These are phyloP conservation scores for western clawed frog (Xenopus tropicalis) DNA, from an alignment of 2,113 vertebrate species.

Conservation along the genomic window DNA sequence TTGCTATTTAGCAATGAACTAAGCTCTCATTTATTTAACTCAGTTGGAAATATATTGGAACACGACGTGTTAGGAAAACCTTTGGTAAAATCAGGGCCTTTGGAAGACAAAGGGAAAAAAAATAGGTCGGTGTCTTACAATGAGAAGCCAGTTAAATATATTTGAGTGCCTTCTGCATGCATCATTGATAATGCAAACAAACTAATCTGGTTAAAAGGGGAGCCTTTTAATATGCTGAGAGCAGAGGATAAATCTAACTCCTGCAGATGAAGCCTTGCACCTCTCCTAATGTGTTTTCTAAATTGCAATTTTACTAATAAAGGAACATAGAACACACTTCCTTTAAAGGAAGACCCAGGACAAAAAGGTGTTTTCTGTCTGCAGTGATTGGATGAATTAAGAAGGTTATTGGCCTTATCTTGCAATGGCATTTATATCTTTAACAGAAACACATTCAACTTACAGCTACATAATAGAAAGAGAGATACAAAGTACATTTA, in stretches of 20 bases:
- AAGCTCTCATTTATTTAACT: no score
- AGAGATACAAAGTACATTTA: no score
- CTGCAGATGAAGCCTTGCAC: slow-evolving; percentile 34
- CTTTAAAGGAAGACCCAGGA: slow-evolving; percentile 30
- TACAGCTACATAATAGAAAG: not conserved
- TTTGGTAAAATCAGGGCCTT: no score
- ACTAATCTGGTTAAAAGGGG: slow-evolving; percentile 43
- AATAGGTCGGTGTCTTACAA: not conserved
- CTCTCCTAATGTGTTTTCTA: slow-evolving; percentile 42
- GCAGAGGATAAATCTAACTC: slow-evolving; percentile 32
- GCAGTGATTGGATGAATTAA: slow-evolving; percentile 6
- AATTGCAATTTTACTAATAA: slow-evolving; percentile 42
- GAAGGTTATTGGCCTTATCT: not conserved
- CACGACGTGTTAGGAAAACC: no score
- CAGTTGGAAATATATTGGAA: no score
- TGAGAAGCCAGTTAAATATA: slow-evolving; percentile 31
- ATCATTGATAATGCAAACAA: slow-evolving; percentile 43
- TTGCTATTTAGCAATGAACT: no score
- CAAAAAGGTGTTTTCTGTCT: not conserved
- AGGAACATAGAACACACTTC: slow-evolving; percentile 21
- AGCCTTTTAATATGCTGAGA: slow-evolving; percentile 41
- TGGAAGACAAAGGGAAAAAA: slow-evolving; percentile 28
- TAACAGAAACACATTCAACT: not conserved
- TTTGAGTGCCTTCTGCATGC: slow-evolving; percentile 34
- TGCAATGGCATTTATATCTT: not conserved